Conservation (phyloP, 2,797 vertebrate species). For the Poecilia wingei region DNA sequence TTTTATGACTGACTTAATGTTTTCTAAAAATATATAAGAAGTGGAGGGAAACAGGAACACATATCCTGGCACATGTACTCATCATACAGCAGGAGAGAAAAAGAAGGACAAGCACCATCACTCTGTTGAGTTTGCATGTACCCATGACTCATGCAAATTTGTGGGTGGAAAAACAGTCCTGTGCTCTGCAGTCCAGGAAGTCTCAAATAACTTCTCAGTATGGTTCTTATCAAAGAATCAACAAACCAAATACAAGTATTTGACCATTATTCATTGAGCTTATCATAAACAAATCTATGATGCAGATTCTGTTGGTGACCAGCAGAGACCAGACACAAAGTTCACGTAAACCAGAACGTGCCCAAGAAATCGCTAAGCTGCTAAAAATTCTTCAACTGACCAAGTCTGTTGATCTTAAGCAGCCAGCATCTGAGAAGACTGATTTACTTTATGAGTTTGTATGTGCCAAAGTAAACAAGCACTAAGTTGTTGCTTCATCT, state of each 20-base stretch:
- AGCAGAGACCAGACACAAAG: constrained; percentile 33
- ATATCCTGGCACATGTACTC: background rate
- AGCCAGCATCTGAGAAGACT: constrained; percentile 74
- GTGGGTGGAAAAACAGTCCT: constrained; percentile 2
- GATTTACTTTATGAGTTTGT: constrained; percentile 75
- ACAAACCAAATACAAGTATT: constrained; percentile 41
- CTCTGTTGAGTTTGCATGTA: background rate
- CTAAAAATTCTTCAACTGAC: constrained; percentile 70
- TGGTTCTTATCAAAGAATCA: constrained; percentile 17
- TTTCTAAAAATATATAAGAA: background rate
- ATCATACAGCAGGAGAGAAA: background rate
- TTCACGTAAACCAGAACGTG: constrained; percentile 39
- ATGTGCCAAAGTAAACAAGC: constrained; percentile 19
- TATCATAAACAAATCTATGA: constrained; percentile 3
- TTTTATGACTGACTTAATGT: background rate
- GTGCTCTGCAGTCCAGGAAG: background rate
- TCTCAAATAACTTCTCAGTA: constrained; percentile 9
- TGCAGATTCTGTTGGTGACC: constrained; percentile 32
- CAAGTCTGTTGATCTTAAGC: constrained; percentile 65
- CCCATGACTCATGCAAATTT: background rate
- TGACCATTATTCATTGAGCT: background rate
- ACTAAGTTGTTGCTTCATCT: background rate
- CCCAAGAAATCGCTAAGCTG: constrained; percentile 57
- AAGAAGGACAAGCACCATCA: background rate
- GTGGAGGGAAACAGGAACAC: background rate